Evolutionary conservation across 2,888 invertebrate species (phyloP).

Genomic region (Andrena praecox): DNA sequence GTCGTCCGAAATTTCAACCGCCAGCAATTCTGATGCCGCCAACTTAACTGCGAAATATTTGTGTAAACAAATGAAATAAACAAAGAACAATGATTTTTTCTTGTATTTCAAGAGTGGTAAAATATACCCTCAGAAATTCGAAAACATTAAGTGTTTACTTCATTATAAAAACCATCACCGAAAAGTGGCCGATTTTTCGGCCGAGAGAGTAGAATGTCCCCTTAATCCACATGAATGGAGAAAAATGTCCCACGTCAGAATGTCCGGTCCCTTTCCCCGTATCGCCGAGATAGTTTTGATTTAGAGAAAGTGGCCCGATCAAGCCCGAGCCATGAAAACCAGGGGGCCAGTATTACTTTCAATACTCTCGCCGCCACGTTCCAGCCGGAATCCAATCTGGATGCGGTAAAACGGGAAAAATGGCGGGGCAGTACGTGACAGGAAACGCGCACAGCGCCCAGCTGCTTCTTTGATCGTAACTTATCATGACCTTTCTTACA

Average conservation of each 20-base stretch:
- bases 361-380: constrained; percentile 25
- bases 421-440: constrained; percentile 46
- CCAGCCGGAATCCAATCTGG: constrained; percentile 46
- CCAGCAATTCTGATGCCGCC: no score
- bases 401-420: constrained; percentile 43
- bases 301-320: neutral
- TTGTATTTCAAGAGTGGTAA: no score
- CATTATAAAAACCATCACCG: no score
- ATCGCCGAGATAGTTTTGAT: neutral
- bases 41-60: no score
- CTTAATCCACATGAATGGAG: neutral
- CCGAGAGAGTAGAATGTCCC: no score
- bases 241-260: neutral
- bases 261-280: neutral
- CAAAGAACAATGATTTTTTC: no score
- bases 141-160: no score
- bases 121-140: no score
- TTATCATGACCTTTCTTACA: constrained; percentile 59
- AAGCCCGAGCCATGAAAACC: neutral
- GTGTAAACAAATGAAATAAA: no score
- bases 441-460: constrained; percentile 37
- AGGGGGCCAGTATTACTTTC: constrained; percentile 35
- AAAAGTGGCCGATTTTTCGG: no score
- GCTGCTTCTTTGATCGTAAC: constrained; percentile 50
- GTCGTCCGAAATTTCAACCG: no score